phyloP scores from a whole-genome alignment of 2,888 invertebrate genomes.

The Andrena haemorrhoa region DNA sequence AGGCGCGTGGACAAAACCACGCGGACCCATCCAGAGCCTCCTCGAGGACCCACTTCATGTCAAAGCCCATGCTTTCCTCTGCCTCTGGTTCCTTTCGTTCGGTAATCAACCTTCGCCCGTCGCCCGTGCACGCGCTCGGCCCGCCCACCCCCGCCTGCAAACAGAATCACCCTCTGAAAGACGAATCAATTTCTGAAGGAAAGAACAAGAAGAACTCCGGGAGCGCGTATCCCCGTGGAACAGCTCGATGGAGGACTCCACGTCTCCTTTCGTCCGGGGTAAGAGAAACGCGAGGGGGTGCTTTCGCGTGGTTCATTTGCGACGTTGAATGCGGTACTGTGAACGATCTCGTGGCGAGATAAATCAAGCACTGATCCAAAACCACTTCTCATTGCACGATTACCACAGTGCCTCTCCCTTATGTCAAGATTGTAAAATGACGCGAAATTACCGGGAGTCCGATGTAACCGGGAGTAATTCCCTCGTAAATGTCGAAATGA shows the following conservation, averaged over 20 bases:
- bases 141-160: conserved; percentile 51
- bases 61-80: conserved; percentile 59
- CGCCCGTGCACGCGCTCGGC: conserved; percentile 1
- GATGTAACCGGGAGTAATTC: conserved; percentile 70
- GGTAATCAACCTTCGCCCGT: conserved; percentile 73
- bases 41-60: conserved; percentile 76
- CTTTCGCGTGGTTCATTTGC: background rate
- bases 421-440: conserved; percentile 69
- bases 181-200: conserved; percentile 69
- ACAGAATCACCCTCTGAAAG: conserved; percentile 74
- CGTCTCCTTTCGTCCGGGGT: conserved; percentile 32
- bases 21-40: conserved; percentile 56
- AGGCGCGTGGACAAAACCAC: conserved; percentile 61
- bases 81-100: conserved; percentile 22
- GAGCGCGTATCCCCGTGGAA: conserved; percentile 15
- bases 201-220: conserved; percentile 28
- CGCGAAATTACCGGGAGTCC: conserved; percentile 69
- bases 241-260: conserved; percentile 28
- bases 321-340: background rate
- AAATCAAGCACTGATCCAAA: too few species aligned
- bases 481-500: conserved; percentile 75
- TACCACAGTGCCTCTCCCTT: conserved; percentile 50
- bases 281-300: background rate
- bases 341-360: too few species aligned
- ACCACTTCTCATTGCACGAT: conserved; percentile 8